Base-by-base conservation (phyloP, 2,888 invertebrate genomes). In the Apotomis turbidana region DNA sequence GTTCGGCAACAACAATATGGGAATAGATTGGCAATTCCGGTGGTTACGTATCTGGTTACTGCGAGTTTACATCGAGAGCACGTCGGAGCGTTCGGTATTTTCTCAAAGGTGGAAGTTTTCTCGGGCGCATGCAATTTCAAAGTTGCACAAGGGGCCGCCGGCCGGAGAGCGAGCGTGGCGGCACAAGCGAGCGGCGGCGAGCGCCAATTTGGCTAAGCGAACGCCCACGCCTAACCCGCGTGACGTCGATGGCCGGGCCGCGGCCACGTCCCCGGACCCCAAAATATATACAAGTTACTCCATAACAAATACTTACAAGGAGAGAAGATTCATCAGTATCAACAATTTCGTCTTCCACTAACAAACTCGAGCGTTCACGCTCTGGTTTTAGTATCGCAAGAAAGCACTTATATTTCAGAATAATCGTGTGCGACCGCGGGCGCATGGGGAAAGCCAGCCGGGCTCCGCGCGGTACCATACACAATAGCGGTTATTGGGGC, bases 401-500 rank as follows among this genome's bases (percentile, higher is more conserved):
- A 6, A 41, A 6, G 6, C 5, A 41, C 41, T 41, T 6, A 6
- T 3, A 41, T 6, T 5, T 41, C 41, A 6, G 5, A 41, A 41
- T 41, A 6, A 2, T 27, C 27, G 27, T 6, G 41, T 6, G 9
- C 49, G 49, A 3, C 54, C 49, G 61, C 64, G 57, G 55, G 46
- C 63, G 27, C 27, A 27, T 27, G 27, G 27, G 27, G 27, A 27
- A 27, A 27, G 27, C 27, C 27, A 2, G 27, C 27, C 27, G 27
- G 27, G 27, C 27, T 27, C 27, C 27, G 27, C 27, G 58, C 61
- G 73, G 74, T 75, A 76, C 80, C 76, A 71, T 84, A 81, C 87
- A 88, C 88, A 88, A 88, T 90, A 85, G 87, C 86, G 88, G 89
- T 90, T 90, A 91, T 90, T 89, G 89, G 87, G 88, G 87, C 90